Evolutionary conservation across 2,888 invertebrate species (phyloP), one percentile per base, ranked within the genome.

Genomic region (Endomychus coccineus): DNA sequence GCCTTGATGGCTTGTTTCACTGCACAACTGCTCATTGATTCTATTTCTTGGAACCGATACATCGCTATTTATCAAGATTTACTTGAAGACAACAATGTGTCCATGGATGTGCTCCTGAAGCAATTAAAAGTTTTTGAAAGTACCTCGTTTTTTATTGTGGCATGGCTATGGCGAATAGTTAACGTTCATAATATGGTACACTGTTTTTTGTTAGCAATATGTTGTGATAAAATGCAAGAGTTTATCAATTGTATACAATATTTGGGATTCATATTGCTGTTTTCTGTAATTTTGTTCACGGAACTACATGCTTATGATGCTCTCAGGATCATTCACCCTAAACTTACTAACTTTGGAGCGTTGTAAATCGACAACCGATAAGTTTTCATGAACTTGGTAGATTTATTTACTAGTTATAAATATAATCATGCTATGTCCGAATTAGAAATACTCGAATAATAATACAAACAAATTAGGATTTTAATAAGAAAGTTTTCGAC

Each of bases 41-140:
- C 86, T 0, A 67, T 81, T 34, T 79, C 81, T 5, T 89, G 89
- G 89, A 88, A 89, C 67, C 74, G 86, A 16, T 87, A 86, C 52
- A 85, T 89, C 49, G 80, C 80, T 29, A 64, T 82, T 3, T 89
- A 86, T 56, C 85, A 87, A 51, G 77, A 83, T 49, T 65, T 86
- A 53, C 59, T 89, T 17, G 87, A 88, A 55, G 73, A 75, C 16
- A 73, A 73, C 36, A 66, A 70, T 45, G 69, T 70, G 2, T 69
- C 69, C n/a, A 68, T 71, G 10, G 68, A 70, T 16, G 68, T 77
- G 43, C 63, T 67, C 21, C 59, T 64, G 27, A 68, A 74, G 25
- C 76, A 76, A 59, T 74, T 75, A 46, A 61, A 66, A 17, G 71
- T 79, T 29, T 80, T 87, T 51, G 75, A 74, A 48, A 83, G 83